These are phyloP conservation scores for Agrenia bidenticulata DNA, from an alignment of 2,888 invertebrate species.

Conservation along the genomic window DNA sequence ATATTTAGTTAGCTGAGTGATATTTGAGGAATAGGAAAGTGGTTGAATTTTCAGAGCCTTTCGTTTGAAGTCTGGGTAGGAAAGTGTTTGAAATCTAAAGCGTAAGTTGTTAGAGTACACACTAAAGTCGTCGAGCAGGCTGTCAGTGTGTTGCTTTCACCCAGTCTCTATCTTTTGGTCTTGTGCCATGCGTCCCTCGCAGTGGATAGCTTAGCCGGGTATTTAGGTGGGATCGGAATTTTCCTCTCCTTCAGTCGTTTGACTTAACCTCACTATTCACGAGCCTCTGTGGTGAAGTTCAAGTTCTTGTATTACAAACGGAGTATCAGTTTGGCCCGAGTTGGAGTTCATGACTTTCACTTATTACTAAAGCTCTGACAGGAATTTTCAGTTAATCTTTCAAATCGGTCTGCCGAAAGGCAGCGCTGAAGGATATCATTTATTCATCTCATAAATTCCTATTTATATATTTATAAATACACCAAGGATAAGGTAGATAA, in stretches of 20 bases:
- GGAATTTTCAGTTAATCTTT: no score
- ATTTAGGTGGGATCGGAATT: slow-evolving; percentile 12
- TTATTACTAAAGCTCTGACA: no score
- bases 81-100: neutral
- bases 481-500: neutral
- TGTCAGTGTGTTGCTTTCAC: neutral
- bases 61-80: neutral
- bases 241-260: slow-evolving; percentile 22
- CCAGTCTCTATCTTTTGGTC: slow-evolving; percentile 3
- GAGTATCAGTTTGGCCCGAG: slow-evolving; percentile 12
- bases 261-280: slow-evolving; percentile 17
- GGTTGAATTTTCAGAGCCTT: slow-evolving; percentile 11
- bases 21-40: slow-evolving; percentile 11
- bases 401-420: no score
- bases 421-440: no score
- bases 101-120: neutral
- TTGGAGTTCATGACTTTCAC: no score
- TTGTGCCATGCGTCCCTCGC: slow-evolving; percentile 19
- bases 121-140: slow-evolving; percentile 8
- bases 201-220: slow-evolving; percentile 15
- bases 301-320: slow-evolving; percentile 8
- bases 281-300: neutral
- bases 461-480: no score
- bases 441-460: no score
- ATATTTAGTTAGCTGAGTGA: slow-evolving; percentile 23